Conservation (phyloP, 1,140 invertebrate species). For the Drosophila insularis region DNA sequence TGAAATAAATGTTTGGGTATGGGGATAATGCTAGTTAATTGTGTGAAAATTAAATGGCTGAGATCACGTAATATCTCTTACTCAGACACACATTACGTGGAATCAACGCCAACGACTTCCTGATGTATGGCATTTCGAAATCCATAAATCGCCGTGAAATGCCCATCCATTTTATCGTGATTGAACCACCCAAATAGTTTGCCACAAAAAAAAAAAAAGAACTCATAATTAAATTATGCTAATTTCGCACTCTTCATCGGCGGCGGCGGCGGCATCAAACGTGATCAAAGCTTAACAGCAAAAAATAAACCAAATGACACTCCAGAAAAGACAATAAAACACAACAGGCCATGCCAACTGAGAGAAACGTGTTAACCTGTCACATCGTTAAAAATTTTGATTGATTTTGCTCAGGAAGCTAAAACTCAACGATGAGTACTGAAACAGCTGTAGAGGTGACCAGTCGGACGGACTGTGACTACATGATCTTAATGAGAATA, state of each 20-base stretch:
- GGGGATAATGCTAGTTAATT: conserved; percentile 37
- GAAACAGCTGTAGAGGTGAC: conserved; percentile 26
- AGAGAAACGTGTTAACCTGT: conserved; percentile 40
- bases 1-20: conserved; percentile 44
- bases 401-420: conserved; percentile 73
- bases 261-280: conserved; percentile 58
- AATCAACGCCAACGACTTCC: conserved; percentile 45
- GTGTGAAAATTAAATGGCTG: conserved; percentile 57
- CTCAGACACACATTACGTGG: conserved; percentile 9
- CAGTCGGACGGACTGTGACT: conserved; percentile 28
- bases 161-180: conserved; percentile 65
- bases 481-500: conserved; percentile 67
- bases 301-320: not conserved
- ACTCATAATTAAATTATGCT: conserved; percentile 79
- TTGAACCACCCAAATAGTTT: conserved; percentile 73
- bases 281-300: not conserved
- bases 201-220: conserved; percentile 48
- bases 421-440: conserved; percentile 15
- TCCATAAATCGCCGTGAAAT: conserved; percentile 59
- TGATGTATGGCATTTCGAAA: conserved; percentile 59
- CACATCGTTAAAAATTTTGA: conserved; percentile 75
- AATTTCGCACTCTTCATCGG: conserved; percentile 59
- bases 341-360: conserved; percentile 24
- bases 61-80: conserved; percentile 1
- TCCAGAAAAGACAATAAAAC: conserved; percentile 49